Evolutionary conservation across 2,797 vertebrate species (phyloP), one percentile per base, ranked within the genome.

Genomic region (Limosa lapponica): DNA sequence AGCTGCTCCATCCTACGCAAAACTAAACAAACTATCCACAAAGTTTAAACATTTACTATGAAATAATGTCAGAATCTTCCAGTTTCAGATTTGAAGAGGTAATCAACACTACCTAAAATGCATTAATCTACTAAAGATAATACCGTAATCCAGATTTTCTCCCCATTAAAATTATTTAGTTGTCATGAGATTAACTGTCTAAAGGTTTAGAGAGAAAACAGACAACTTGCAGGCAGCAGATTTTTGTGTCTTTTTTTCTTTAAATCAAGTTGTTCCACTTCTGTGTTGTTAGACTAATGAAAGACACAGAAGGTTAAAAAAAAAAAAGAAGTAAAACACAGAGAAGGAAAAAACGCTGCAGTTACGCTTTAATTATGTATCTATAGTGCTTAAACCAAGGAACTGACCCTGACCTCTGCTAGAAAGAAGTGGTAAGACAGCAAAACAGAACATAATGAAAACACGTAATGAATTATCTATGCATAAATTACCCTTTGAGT

Each of bases 381-480:
- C 93, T 80, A 90, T 71, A 89, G 65, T 48, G 37, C 79, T 96
- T 95, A 92, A 95, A 96, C 81, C 78, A 85, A 80, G 70, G 71
- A 96, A 82, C 44, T 88, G 92, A 96, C 93, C 92, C 39, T 75
- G 72, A 87, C 78, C 79, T 90, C 93, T 89, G 87, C 71, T 96
- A 70, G 81, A 96, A 95, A 95, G 91, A 84, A 95, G 86, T 87
- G 69, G 89, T 94, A 91, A 96, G 92, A 91, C 88, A 94, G 91
- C 86, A 94, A 89, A 95, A 82, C 16, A 13, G 66, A 90, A 67
- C 49, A 79, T 93, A 94, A 87, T 96, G 96, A 97, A 97, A 98
- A 97, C 95, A 97, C 81, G 3, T 77, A 97, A 98, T 97, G 94
- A 98, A 97, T 97, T 97, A 95, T 95, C 95, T 95, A 96, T 79